Base-by-base conservation (phyloP, 2,797 vertebrate genomes). In the Eremophila alpestris region DNA sequence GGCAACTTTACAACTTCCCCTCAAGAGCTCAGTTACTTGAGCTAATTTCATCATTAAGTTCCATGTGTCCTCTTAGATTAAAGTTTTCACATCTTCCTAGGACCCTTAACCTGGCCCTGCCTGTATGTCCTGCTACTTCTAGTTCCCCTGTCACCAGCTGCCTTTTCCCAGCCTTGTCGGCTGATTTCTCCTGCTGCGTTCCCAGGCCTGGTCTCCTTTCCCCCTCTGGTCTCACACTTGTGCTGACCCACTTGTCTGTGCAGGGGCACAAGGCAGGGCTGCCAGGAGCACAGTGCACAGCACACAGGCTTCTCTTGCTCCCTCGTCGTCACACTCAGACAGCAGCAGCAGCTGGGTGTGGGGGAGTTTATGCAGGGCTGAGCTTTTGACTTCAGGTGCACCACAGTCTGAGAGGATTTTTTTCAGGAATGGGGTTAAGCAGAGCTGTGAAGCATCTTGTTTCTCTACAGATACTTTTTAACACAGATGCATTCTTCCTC, bases 381-480 rank as follows among this genome's bases (percentile, higher is more conserved):
- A 41, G 22, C 36, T 75, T 60, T 51, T n/a, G 22, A 11, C 19
- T 63, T 59, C 0, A 1, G 27, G 13, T 10, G 7, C 0, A 0
- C 21, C 2, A 1, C 8, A 17, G 9, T 29, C 40, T 34, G 46
- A 69, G 64, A 10, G 10, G n/a, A 29, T 24, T 49, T 52, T 62
- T 85, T 63, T 70, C 34, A 80, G 43, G 22, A 73, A 60, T 1
- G 70, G 20, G 8, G 7, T 82, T 82, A 51, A 60, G 30, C 45
- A 60, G 32, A 73, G 26, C 32, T 77, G n/a, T 48, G 56, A 74
- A 84, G 27, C 45, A 67, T 30, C 6, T 22, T 13, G 0, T 84
- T 89, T 56, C 56, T 77, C 7, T 46, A 8, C 26, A 84, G 54
- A 22, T 2, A 7, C 21, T 45, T 74, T 41, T 64, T 58, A 30